Evolutionary conservation across 2,888 invertebrate genomes (phyloP), one percentile per base, ranked within the genome.

Genomic region (Pheosia tremula): DNA sequence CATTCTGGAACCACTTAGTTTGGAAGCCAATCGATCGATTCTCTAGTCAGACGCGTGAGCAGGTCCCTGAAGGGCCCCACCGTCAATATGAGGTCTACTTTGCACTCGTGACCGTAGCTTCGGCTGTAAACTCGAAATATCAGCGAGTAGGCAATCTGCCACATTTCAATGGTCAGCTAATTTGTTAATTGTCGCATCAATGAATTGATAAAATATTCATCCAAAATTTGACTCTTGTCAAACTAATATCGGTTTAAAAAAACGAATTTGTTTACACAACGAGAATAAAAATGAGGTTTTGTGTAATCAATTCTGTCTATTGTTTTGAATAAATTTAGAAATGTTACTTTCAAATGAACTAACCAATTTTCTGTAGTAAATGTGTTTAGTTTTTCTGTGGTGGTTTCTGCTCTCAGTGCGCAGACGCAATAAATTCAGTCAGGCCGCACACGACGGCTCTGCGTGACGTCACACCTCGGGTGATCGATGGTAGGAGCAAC

Each of bases 401-500:
- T 83, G 80, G 81, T 84, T 85, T 79, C 56, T 24, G 24, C 0
- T 24, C 24, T 56, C 45, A 83, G 82, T 90, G 91, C 88, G 90
- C 90, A 89, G 87, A 85, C 89, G 92, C 93, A 88, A 93, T 93
- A 93, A 93, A 93, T 93, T 87, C 84, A 86, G 84, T 72, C 82
- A 72, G 92, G 93, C 93, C 93, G 91, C 93, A 93, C 93, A 94
- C 94, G 94, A 93, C 86, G 94, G 88, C 92, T 85, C 91, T 85
- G 92, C 91, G 90, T 93, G 93, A 93, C 93, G 93, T 93, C 93
- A 94, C 93, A 93, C 91, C 88, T 88, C 82, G 80, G 79, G 87
- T 93, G 93, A 93, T 93, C 90, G 93, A 93, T 93, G 88, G 90
- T 84, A 75, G 67, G 87, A 81, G 81, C 74, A 85, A 89, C 82